Percentiles rank a stretch among this genome's conserved stretches.
phyloP scores from a whole-genome alignment of 1,140 invertebrate species.

The Zaprionus kolodkinae region DNA sequence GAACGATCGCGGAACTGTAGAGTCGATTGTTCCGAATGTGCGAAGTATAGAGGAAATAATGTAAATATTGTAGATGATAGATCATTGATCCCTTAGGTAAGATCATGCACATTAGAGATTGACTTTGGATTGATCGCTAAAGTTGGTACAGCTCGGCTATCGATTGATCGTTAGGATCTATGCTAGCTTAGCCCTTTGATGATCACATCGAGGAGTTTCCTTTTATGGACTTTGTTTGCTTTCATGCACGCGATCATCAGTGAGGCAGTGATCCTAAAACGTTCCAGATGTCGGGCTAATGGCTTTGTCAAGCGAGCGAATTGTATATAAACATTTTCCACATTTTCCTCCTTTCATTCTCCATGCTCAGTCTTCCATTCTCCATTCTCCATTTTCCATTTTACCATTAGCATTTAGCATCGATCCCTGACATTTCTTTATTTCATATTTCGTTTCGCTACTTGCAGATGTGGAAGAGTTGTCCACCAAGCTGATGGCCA shows the following conservation, averaged over 20 bases:
- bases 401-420: neutral
- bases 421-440: neutral
- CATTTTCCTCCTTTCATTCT: neutral
- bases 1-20: neutral
- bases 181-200: neutral
- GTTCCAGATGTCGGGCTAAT: conserved; percentile 20
- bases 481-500: conserved; percentile 85
- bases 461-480: conserved; percentile 85
- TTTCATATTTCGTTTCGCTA: neutral
- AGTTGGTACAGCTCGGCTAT: neutral
- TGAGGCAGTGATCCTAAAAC: neutral
- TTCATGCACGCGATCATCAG: neutral
- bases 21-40: neutral
- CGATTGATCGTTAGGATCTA: neutral
- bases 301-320: conserved; percentile 6
- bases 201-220: neutral
- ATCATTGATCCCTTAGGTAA: too few species aligned
- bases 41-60: too few species aligned
- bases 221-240: neutral
- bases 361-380: neutral
- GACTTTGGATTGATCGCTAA: neutral
- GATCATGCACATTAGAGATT: neutral
- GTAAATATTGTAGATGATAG: too few species aligned
- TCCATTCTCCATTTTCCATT: neutral
- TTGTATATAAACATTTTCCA: conserved; percentile 14